Percentiles rank a stretch among this genome's conserved stretches.
These are phyloP conservation scores for Catostylus mosaicus DNA, from an alignment of 30 jellyfish, hydroid and myxozoan genomes.

Conservation along the genomic window DNA sequence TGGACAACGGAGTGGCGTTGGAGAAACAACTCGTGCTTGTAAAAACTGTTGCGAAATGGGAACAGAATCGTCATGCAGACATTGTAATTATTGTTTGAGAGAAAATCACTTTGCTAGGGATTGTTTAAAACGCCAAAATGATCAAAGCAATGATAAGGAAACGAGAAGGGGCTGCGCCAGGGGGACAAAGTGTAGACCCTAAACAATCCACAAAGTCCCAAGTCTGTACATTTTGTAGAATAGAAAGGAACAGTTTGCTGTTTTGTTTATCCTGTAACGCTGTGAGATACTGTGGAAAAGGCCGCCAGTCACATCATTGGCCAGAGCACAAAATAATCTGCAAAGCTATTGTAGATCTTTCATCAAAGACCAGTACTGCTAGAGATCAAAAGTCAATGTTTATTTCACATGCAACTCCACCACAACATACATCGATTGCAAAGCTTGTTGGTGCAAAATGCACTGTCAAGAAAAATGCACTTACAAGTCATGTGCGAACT, in stretches of 20 bases:
- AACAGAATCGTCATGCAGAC: constrained; percentile 7
- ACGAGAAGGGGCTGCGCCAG: not conserved
- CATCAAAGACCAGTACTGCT: not conserved
- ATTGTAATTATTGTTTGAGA: constrained; percentile 18
- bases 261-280: constrained; percentile 14
- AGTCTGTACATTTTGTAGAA: not conserved
- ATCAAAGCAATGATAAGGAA: not conserved
- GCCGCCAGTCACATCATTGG: constrained; percentile 30
- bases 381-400: not conserved
- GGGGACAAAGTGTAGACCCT: not conserved
- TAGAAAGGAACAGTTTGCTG: not conserved
- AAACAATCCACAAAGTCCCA: not conserved
- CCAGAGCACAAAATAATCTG: constrained; percentile 23
- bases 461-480: constrained; percentile 3
- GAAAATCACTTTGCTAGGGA: constrained; percentile 7
- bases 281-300: constrained; percentile 18
- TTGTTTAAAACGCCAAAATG: not conserved
- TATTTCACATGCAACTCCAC: constrained; percentile 13
- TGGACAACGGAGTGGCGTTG: not conserved
- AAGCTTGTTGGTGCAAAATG: constrained; percentile 36
- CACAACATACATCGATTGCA: not conserved
- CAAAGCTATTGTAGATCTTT: not conserved
- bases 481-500: not conserved
- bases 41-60: constrained; percentile 1
- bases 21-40: constrained; percentile 6